Evolutionary conservation across 2,797 vertebrate species (phyloP), one percentile per base, ranked within the genome.

Genomic region (Pseudochromis fuscus): DNA sequence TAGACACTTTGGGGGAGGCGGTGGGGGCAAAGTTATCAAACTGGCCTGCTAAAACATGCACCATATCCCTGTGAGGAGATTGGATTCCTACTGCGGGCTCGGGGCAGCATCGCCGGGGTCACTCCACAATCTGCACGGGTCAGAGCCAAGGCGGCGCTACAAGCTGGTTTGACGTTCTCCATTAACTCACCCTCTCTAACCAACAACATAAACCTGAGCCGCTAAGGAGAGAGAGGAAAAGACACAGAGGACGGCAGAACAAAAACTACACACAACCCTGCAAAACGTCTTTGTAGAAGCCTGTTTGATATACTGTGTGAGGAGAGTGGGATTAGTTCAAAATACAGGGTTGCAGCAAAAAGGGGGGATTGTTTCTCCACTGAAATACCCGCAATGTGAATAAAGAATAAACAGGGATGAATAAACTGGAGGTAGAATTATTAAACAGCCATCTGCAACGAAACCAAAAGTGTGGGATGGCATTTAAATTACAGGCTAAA

Each of bases 121-220:
- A 92, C 63, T 78, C 80, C 79, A 86, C 91, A 94, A 93, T 94
- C 92, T 92, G 83, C 85, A 85, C 52, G 70, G 93, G 92, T 94
- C 93, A 92, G 21, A 74, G 77, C 84, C 77, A 46, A 89, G 88
- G 82, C 90, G 68, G 80, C 50, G 59, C 83, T 76, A 89, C 88
- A 86, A 83, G 83, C 83, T 23, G 72, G 72, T 87, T 89, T 89
- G 86, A 91, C 83, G 82, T 82, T 90, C 86, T 87, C 91, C 87
- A 92, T 94, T 91, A 92, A 91, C 88, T 90, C 78, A 45, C 77
- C 79, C 49, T 67, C 77, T 63, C 65, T 71, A 77, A 89, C 75
- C 66, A 63, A 61, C 75, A 76, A 78, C 79, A 83, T 71, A 87
- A 84, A 88, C 79, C 77, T 57, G 55, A 57, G 78, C 48, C 5